Percentiles rank a stretch among this genome's conserved stretches.
Conservation (phyloP, 2,797 vertebrate species). For the Gadopsis marmoratus region DNA sequence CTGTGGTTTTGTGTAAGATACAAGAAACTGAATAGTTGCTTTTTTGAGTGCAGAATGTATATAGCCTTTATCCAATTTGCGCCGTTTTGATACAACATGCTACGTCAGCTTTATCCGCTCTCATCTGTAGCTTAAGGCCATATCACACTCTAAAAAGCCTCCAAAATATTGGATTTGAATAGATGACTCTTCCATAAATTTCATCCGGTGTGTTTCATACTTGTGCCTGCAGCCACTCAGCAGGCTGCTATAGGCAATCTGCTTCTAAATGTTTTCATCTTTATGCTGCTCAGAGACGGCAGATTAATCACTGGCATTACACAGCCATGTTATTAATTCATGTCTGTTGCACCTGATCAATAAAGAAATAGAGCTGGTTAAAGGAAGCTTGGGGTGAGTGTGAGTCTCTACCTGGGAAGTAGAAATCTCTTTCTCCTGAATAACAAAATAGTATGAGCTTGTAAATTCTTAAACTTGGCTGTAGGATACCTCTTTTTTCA, state of each 20-base stretch:
- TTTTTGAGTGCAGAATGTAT: neutral
- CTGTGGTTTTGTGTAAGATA: neutral
- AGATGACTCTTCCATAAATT: neutral
- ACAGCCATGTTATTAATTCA: conserved; percentile 7
- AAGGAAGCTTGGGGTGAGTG: neutral
- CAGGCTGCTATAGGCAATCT: neutral
- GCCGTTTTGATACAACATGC: neutral
- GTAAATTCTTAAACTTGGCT: neutral
- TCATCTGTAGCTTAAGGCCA: conserved; percentile 8
- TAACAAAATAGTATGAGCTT: neutral
- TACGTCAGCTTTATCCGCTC: neutral
- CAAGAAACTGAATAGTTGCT: neutral
- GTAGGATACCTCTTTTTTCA: neutral
- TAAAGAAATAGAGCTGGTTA: conserved; percentile 15
- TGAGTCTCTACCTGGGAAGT: neutral
- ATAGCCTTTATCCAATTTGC: neutral
- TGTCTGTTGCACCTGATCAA: conserved; percentile 12
- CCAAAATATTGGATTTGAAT: neutral
- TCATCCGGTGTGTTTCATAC: neutral
- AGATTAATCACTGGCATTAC: conserved; percentile 2
- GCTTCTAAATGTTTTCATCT: conserved; percentile 6
- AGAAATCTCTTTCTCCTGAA: neutral
- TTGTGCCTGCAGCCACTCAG: conserved; percentile 1
- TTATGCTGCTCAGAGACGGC: neutral
- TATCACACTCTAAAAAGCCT: too few species aligned